Evolutionary conservation across 2,888 invertebrate genomes (phyloP).

Genomic region (Leucophenga maculata): DNA sequence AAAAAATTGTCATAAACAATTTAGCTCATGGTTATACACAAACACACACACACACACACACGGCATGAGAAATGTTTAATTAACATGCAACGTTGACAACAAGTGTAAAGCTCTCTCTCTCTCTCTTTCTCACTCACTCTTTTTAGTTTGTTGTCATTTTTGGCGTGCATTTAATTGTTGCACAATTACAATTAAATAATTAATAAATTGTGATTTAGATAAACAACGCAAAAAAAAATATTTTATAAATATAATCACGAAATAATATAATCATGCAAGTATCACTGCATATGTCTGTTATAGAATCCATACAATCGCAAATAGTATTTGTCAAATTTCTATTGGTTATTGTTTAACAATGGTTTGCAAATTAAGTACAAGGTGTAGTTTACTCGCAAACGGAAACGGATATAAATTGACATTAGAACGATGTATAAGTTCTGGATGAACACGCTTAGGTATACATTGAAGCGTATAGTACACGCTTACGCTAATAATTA

Average conservation of each 20-base stretch:
- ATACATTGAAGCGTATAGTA: too few relatives aligned
- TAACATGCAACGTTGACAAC: slow-evolving; percentile 13
- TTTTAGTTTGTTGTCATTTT: slow-evolving; percentile 42
- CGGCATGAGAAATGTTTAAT: slow-evolving; percentile 17
- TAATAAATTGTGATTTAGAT: slow-evolving; percentile 35
- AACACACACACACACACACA: not conserved
- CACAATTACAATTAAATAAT: slow-evolving; percentile 43
- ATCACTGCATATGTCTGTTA: slow-evolving; percentile 5
- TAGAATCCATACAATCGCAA: slow-evolving; percentile 8
- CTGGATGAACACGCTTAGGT: slow-evolving; percentile 27
- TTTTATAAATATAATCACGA: not conserved
- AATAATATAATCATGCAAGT: not conserved
- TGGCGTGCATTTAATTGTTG: slow-evolving; percentile 56
- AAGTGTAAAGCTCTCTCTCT: not conserved
- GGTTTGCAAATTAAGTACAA: slow-evolving; percentile 41
- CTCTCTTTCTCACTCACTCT: not conserved
- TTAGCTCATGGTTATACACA: slow-evolving; percentile 6
- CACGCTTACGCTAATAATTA: too few relatives aligned
- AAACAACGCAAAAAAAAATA: slow-evolving; percentile 16
- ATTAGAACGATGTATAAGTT: slow-evolving; percentile 27
- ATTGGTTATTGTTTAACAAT: slow-evolving; percentile 9
- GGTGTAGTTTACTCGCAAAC: slow-evolving; percentile 42
- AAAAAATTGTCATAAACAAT: slow-evolving; percentile 15
- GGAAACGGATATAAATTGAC: slow-evolving; percentile 55
- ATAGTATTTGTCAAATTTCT: not conserved